A percentile compares a stretch with the other conserved stretches of the same genome.
phyloP scores from a whole-genome alignment of 2,797 vertebrate genomes.

The Xenopus petersii region DNA sequence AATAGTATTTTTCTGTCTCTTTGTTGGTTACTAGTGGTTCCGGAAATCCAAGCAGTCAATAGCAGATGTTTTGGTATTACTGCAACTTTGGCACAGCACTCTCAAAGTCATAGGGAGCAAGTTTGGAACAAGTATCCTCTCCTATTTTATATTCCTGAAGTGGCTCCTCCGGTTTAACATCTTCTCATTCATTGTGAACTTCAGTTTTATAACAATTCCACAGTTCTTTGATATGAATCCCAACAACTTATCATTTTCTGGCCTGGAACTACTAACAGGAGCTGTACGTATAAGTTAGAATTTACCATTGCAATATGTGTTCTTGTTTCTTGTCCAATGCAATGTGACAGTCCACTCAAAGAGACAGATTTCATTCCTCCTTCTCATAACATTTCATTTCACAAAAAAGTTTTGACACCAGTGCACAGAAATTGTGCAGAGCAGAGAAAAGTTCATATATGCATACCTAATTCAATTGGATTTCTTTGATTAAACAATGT shows the following conservation, averaged over 20 bases:
- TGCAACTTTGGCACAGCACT: slow-evolving; percentile 75
- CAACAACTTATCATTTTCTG: slow-evolving; percentile 70
- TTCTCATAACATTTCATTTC: too few species aligned
- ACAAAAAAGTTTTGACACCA: too few species aligned
- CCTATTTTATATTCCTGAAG: slow-evolving; percentile 88
- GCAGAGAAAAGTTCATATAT: too few species aligned
- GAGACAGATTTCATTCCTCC: too few species aligned
- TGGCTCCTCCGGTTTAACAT: slow-evolving; percentile 92
- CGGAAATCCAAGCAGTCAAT: slow-evolving; percentile 66
- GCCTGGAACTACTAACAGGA: slow-evolving; percentile 87
- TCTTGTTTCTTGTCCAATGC: not conserved
- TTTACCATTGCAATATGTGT: not conserved
- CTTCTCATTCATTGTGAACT: slow-evolving; percentile 88
- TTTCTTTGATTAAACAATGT: too few species aligned
- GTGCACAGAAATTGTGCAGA: too few species aligned
- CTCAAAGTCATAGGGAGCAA: slow-evolving; percentile 86
- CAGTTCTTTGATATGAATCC: slow-evolving; percentile 67
- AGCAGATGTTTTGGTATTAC: slow-evolving; percentile 56
- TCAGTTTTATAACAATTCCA: slow-evolving; percentile 87
- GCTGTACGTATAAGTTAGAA: slow-evolving; percentile 70
- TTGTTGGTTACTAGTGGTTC: slow-evolving; percentile 63
- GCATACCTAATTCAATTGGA: too few species aligned
- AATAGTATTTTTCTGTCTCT: too few species aligned
- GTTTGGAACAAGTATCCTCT: slow-evolving; percentile 89
- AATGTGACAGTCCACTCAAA: not conserved